Evolutionary conservation across 2,888 invertebrate genomes (phyloP).

Genomic region (Phalangium opilio): DNA sequence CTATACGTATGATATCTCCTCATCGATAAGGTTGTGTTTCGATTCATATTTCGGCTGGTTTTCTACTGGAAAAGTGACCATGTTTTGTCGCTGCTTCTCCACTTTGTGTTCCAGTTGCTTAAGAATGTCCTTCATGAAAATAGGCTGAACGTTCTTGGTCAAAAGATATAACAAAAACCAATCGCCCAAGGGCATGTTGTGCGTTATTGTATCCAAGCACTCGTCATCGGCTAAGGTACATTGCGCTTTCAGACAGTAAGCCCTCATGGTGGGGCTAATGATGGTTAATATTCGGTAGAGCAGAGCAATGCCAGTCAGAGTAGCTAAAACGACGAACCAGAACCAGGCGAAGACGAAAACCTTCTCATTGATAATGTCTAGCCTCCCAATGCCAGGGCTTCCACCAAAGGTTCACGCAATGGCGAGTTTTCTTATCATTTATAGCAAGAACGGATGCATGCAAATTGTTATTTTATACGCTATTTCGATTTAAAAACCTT

Average conservation of each 20-base stretch:
- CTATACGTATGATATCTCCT: no score
- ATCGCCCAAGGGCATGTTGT: slow-evolving; percentile 17
- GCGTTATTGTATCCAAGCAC: slow-evolving; percentile 10
- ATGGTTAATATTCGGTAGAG: slow-evolving; percentile 16
- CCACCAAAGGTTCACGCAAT: no score
- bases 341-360: slow-evolving; percentile 85
- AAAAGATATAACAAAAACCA: slow-evolving; percentile 21
- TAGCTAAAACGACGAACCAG: slow-evolving; percentile 40
- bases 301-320: slow-evolving; percentile 16
- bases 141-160: slow-evolving; percentile 61
- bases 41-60: no score
- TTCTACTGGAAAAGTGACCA: no score
- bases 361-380: slow-evolving; percentile 82
- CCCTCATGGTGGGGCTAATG: slow-evolving; percentile 5
- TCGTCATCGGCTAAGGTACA: slow-evolving; percentile 12
- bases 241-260: slow-evolving; percentile 8
- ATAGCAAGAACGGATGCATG: no score
- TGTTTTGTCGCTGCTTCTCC: no score
- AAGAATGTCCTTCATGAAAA: slow-evolving; percentile 51
- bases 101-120: no score
- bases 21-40: no score
- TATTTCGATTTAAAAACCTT: no score
- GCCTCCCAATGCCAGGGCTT: no score
- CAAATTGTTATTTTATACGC: no score
- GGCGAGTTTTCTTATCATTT: no score